Evolutionary conservation across 2,113 vertebrate species (phyloP).

Genomic region (Delphinus delphis): DNA sequence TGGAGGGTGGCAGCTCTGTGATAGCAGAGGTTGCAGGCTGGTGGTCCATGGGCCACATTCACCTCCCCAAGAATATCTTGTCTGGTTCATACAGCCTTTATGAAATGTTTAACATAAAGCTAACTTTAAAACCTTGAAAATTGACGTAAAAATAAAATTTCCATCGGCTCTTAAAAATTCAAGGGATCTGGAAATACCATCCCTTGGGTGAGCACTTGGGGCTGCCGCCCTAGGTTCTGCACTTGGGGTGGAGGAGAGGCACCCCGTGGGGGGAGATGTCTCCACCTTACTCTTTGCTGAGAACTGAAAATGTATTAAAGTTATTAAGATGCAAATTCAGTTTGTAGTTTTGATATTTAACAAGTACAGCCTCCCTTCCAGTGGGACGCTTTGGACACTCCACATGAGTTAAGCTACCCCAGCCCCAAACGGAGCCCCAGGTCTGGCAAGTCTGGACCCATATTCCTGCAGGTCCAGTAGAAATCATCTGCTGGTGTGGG

Average conservation of each 20-base stretch:
- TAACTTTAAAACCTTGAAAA: not conserved
- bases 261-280: accelerated
- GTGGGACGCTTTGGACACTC: not conserved
- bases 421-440: not conserved
- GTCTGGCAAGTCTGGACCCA: not conserved
- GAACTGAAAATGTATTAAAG: not conserved
- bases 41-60: not conserved
- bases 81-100: not conserved
- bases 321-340: not conserved
- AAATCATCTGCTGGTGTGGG: not conserved
- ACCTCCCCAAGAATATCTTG: not conserved
- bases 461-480: not conserved
- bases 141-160: not conserved
- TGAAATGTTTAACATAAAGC: not conserved
- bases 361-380: not conserved
- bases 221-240: not conserved
- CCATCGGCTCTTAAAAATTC: not conserved
- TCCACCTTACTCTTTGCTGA: not conserved
- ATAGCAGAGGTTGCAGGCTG: not conserved
- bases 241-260: not conserved
- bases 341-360: not conserved
- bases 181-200: not conserved
- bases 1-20: not conserved
- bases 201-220: not conserved
- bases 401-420: not conserved